Evolutionary conservation across 2,113 vertebrate species (phyloP), one percentile per base, ranked within the genome.

Genomic region (Myodes glareolus): DNA sequence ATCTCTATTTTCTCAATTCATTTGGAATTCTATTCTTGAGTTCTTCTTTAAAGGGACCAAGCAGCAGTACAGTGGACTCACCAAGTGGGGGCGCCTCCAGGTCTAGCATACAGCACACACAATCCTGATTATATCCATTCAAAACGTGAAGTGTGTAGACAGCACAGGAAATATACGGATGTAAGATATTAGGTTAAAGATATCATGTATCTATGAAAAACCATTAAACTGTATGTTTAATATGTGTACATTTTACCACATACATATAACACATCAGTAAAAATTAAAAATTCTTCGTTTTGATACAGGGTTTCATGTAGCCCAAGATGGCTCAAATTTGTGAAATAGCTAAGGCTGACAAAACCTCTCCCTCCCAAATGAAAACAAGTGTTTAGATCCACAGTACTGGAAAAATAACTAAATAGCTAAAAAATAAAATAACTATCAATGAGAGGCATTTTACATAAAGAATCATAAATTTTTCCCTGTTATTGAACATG

Each of bases 11-110:
- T n/a, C 31, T 73, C 17, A 75, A 42, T 65, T 86, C 67, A 86
- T 58, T 92, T 93, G 80, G 45, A 95, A 94, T 94, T 92, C 10
- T 17, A 65, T 91, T 67, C 39, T 25, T 42, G 12, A 84, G 73
- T 21, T 36, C 17, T 91, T 68, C 61, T 90, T 92, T 58, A 78
- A 90, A 70, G 58, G 27, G 90, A 87, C 36, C 89, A 78, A 68
- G 11, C 23, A 78, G 92, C 78, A 95, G 65, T 94, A 76, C 25
- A 90, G 42, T 23, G 52, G 36, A 65, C 1, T 88, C 7, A 80
- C 95, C 96, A 94, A 3, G 0, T 91, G 94, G 86, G 92, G 95
- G 95, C 94, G 94, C 42, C 87, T 17, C 0, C 63, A n/a, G 77
- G 80, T 36, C 80, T 25, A 88, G 19, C 86, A 92, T 87, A 47